Evolutionary conservation across 2,888 invertebrate species (phyloP), one percentile per base, ranked within the genome.

Genomic region (Tenthredo mesomela): DNA sequence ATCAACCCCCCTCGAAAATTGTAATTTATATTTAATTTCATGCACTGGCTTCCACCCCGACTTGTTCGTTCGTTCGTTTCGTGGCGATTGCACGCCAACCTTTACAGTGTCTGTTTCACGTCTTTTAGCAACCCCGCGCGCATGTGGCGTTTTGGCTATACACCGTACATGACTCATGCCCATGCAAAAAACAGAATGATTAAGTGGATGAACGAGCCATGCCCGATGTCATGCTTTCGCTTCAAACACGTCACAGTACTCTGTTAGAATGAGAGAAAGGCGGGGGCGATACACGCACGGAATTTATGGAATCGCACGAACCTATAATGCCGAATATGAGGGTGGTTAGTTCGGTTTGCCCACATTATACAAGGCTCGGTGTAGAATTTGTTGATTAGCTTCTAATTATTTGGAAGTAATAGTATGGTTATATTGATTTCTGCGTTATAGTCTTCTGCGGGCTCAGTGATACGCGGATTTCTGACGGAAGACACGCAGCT

Each of bases 21-120:
- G 67, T 82, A 67, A 82, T 82, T 82, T 43, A 82, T 67, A 47
- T 82, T 82, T 82, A 82, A 67, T 82, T 82, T 82, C 70, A 67
- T 65, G 70, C 70, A 47, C 47, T 40, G 70, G 37, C 54, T 58
- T 65, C 18, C 67, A 67, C 67, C 82, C 67, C 33, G 25, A 25
- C 47, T 37, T 47, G 61, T 33, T 33, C 33, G 33, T 67, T 33
- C 29, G 43, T 29, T 47, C 47, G 9, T 21, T 75, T 71, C 43
- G 73, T 43, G 47, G 77, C 77, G 29, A 77, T 54, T 77, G 77
- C 77, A 77, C 77, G 54, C 77, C 29, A 77, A 21, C 29, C 50
- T 77, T 18, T 33, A 29, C 80, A 65, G 40, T 80, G 37, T 80
- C 80, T 80, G 80, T 80, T 80, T 80, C 61, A 25, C 61, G 50